Evolutionary conservation across 2,888 invertebrate genomes (phyloP), one percentile per base, ranked within the genome.

Genomic region (Protophormia terraenovae): DNA sequence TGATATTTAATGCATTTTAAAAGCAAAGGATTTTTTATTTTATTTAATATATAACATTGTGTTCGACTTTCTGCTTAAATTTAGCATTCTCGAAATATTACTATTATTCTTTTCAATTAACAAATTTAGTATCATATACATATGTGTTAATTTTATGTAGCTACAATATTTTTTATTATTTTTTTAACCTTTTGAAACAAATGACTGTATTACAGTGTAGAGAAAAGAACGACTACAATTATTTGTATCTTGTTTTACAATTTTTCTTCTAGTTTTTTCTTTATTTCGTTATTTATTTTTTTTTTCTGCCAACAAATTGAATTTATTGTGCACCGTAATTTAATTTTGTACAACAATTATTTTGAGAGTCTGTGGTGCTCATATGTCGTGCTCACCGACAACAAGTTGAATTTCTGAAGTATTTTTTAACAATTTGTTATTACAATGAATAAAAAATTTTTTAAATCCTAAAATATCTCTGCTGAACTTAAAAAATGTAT

Each of bases 321-420:
- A 69, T 78, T 69, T 69, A 60, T 78, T 78, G 58, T 38, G 8
- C 32, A 50, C 14, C 27, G 35, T 78, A 78, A 78, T 69, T 69
- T 50, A 60, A 69, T 78, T 78, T 50, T 10, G 10, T 38, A 14
- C 12, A 27, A 50, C 60, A 47, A 50, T 78, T 78, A 69, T 38
- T 47, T 60, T 35, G 27, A 60, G 27, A 60, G 69, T 69, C 27
- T 53, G 8, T 60, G 24, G 2, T 16, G 32, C 29, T 32, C 8
- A 16, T 67, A 24, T 47, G 16, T 24, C 19, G 16, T 45, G 7
- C 14, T 1, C 35, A 35, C 45, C 35, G 14, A 67, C 29, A 27
- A 55, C 22, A 6, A 38, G 10, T 38, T 10, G 2, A 24, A 35
- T n/a, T n/a, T 53, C 16, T n/a, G 19, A n/a, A 50, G 19, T 38